Percentiles rank a stretch among this genome's conserved stretches.
Evolutionary conservation across 2,888 invertebrate species (phyloP).

Genomic region (Busseola fusca): DNA sequence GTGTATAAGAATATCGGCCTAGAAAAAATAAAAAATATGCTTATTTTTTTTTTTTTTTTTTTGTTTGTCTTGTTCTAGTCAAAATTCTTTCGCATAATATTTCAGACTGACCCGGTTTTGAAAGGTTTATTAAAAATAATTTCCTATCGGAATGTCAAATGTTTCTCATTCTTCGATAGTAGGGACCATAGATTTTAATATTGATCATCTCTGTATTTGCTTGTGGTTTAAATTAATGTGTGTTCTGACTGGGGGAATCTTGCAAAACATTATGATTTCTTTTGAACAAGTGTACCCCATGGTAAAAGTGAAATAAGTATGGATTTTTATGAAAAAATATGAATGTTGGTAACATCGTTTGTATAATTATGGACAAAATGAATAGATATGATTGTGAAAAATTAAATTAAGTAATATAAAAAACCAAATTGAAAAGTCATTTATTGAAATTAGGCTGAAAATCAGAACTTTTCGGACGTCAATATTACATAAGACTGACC

Average conservation of each 20-base stretch:
- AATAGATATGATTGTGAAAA: too few species aligned
- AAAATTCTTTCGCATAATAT: slow-evolving; percentile 64
- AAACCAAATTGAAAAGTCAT: too few species aligned
- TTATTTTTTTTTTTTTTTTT: slow-evolving; percentile 19
- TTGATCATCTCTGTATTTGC: slow-evolving; percentile 74
- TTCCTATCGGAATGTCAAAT: slow-evolving; percentile 73
- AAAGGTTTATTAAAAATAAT: slow-evolving; percentile 69
- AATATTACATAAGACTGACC: too few species aligned
- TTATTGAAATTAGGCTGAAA: too few species aligned
- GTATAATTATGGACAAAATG: too few species aligned
- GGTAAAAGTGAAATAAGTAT: neutral
- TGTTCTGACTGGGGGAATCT: slow-evolving; percentile 19
- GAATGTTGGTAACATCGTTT: too few species aligned
- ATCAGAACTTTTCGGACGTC: too few species aligned
- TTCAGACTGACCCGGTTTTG: slow-evolving; percentile 73
- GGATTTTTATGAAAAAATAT: neutral
- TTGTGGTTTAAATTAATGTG: slow-evolving; percentile 51
- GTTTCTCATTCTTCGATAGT: slow-evolving; percentile 75
- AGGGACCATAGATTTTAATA: slow-evolving; percentile 85
- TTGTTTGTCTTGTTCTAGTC: slow-evolving; percentile 64
- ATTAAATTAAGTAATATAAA: too few species aligned
- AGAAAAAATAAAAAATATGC: slow-evolving; percentile 30
- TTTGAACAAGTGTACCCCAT: too few species aligned
- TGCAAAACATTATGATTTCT: neutral
- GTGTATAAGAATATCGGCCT: slow-evolving; percentile 55